Evolutionary conservation across 2,113 vertebrate genomes (phyloP).

Genomic region (Cervus canadensis): DNA sequence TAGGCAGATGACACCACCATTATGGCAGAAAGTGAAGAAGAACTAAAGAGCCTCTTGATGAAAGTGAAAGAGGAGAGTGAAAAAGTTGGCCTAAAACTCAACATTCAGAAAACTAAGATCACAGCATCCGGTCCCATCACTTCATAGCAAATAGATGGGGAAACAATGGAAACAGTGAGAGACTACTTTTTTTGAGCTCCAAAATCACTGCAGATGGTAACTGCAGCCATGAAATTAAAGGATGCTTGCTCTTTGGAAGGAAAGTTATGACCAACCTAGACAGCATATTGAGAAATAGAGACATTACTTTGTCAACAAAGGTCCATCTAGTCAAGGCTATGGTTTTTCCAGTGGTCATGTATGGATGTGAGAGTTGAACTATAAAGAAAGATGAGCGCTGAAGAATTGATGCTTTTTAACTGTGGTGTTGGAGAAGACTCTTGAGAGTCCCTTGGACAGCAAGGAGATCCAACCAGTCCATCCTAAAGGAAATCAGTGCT

Average conservation of each 20-base stretch:
- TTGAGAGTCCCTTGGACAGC: background rate
- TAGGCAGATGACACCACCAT: background rate
- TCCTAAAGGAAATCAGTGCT: background rate
- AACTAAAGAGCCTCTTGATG: background rate
- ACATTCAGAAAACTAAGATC: background rate
- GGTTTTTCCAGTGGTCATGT: background rate
- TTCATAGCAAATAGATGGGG: background rate
- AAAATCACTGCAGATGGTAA: background rate
- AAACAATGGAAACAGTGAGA: background rate
- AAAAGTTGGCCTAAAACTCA: background rate
- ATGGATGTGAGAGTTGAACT: background rate
- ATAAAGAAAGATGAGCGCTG: background rate
- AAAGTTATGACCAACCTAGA: background rate
- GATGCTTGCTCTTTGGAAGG: background rate
- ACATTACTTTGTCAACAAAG: background rate
- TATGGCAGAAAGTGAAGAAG: background rate
- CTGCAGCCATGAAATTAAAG: background rate
- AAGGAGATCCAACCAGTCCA: background rate
- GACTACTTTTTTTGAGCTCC: background rate
- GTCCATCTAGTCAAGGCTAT: background rate
- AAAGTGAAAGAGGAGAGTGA: background rate
- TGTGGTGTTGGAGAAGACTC: background rate
- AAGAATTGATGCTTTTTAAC: background rate
- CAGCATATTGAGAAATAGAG: background rate
- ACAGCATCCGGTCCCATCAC: rapidly evolving